Percentiles rank a stretch among this genome's conserved stretches.
Conservation (phyloP, 1,140 invertebrate species). For the Bombus confusus region DNA sequence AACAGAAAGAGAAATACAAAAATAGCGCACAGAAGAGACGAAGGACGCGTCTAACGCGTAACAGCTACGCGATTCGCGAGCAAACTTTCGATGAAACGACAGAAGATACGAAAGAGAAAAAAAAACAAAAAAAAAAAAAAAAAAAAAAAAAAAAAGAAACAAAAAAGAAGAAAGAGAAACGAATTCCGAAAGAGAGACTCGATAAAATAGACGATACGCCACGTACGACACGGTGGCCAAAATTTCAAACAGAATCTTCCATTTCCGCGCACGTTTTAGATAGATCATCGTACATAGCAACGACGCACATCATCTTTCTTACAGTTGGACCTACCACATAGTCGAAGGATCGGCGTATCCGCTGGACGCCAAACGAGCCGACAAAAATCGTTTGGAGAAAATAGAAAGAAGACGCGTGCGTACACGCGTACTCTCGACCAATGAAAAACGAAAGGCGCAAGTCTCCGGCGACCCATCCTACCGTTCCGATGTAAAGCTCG, state of each 20-base stretch:
- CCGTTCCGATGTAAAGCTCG: not conserved
- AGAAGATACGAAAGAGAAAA: not conserved
- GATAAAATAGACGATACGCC: slow-evolving; percentile 1
- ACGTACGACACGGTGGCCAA: not conserved
- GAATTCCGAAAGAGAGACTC: slow-evolving; percentile 8
- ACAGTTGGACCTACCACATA: slow-evolving; percentile 36
- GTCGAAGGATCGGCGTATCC: slow-evolving; percentile 24
- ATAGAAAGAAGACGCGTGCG: not conserved
- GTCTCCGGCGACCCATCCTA: not conserved
- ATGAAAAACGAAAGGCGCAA: not conserved
- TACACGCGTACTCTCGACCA: not conserved
- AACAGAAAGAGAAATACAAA: not conserved
- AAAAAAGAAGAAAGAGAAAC: not conserved
- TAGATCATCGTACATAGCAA: not conserved
- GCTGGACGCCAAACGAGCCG: not conserved
- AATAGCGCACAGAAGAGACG: not conserved
- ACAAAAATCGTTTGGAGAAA: not conserved
- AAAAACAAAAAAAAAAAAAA: not conserved
- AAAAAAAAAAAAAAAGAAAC: not conserved
- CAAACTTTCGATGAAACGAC: slow-evolving; percentile 47
- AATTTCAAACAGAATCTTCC: slow-evolving; percentile 37
- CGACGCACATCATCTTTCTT: not conserved
- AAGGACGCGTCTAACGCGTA: slow-evolving; percentile 71
- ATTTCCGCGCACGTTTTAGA: slow-evolving; percentile 38
- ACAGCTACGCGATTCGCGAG: slow-evolving; percentile 75